Base-by-base conservation (phyloP, 2,113 vertebrate species). In the Pelecanus crispus region DNA sequence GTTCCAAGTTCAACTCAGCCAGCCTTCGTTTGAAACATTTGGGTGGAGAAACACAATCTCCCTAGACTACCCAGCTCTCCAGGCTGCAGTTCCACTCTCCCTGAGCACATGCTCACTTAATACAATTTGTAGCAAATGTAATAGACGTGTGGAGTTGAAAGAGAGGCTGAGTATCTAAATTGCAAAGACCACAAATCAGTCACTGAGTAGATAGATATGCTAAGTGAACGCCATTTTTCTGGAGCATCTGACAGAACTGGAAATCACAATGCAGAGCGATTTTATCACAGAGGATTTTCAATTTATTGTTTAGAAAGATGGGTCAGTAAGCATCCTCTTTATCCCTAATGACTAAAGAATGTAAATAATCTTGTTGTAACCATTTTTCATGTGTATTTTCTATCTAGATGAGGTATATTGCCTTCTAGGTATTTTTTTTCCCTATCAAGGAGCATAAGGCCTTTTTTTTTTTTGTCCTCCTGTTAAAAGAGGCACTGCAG, bases 201-300 rank as follows among this genome's bases (percentile, higher is more conserved):
- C 89, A 94, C 68, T 36, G 81, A 77, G 86, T 88, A 67, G 92
- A 95, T 78, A 95, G 94, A 94, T 95, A 95, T 85, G 94, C 93
- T 93, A 95, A 97, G 94, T 83, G 94, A 88, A 66, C 10, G 7
- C 83, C 94, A 92, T 98, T 98, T 97, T 97, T 98, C 96, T 97
- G 50, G 66, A 71, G 91, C 67, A 82, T 96, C 94, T 97, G 97
- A 97, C 97, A 98, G 94, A 98, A 83, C 79, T 95, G 96, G 97
- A 97, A 97, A 97, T 97, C 97, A 97, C 90, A 94, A 92, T 61
- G 70, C 77, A 72, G 91, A 86, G 88, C 6, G 68, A 96, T 96
- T 98, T 98, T 98, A 97, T 98, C 97, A 91, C 81, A 34, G 96
- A 95, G 90, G 86, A 94, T 97, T 98, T 98, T 98, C 97, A 97